A percentile compares a stretch with the other conserved stretches of the same genome.
phyloP scores from a whole-genome alignment of 2,797 vertebrate genomes.

The Labeo calbasu region DNA sequence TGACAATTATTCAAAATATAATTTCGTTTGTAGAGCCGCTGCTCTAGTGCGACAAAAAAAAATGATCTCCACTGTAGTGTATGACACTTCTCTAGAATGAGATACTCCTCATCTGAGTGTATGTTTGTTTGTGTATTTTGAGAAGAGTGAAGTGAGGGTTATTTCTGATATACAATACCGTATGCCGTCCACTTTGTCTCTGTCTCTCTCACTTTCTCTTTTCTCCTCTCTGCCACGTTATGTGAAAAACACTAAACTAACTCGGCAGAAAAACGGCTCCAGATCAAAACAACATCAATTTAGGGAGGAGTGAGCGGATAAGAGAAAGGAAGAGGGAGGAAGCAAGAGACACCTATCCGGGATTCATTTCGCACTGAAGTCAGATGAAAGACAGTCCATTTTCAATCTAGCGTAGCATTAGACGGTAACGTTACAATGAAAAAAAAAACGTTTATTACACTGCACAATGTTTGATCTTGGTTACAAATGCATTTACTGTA shows the following conservation, averaged over 20 bases:
- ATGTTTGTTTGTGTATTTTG: conserved; percentile 12
- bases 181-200: not conserved
- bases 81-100: conserved; percentile 31
- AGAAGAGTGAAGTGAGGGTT: conserved; percentile 2
- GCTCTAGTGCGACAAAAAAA: conserved; percentile 3
- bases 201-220: not conserved
- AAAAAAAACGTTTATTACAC: not conserved
- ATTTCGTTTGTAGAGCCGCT: conserved; percentile 34
- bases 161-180: not conserved
- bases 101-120: conserved; percentile 19
- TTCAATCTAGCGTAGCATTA: not conserved
- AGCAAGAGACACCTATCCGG: not conserved
- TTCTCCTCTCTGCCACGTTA: not conserved
- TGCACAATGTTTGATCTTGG: not conserved
- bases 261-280: conserved; percentile 20
- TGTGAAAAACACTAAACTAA: conserved; percentile 22
- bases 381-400: conserved; percentile 1
- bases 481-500: not conserved
- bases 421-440: conserved; percentile 6
- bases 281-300: conserved; percentile 28
- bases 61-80: conserved; percentile 7
- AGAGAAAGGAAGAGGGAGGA: not conserved
- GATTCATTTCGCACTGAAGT: not conserved
- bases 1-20: conserved; percentile 31
- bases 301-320: not conserved